Base-by-base conservation (phyloP, 2,888 invertebrate species). In the Scelioninae gen. 1 region DNA sequence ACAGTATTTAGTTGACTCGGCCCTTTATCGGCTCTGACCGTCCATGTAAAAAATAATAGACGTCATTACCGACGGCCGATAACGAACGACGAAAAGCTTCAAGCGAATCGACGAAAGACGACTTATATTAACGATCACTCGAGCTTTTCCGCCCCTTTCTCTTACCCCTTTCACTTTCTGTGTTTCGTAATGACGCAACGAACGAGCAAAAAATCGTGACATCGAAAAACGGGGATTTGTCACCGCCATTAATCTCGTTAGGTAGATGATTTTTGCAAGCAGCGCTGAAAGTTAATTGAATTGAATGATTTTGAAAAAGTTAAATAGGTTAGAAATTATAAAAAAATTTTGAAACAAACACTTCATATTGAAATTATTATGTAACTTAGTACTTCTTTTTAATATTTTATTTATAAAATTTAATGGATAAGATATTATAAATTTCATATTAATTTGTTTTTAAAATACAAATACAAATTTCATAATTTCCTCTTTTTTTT, bases 1-100 rank as follows among this genome's bases (percentile, higher is more conserved):
- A 29, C 53, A 16, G 32, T 32, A 40, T 51, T 60, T 34, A 32
- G 51, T 45, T 8, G 45, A 40, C 31, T 9, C 15, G 23, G 51
- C 62, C 51, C 68, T 62, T 78, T 49, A 66, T 77, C 79, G 79
- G 49, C 62, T 45, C 82, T 83, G 85, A 82, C 76, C 68, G 34
- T 63, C 77, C 72, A 84, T 74, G 86, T 86, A 89, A 90, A 90
- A 90, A 90, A 88, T 89, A 88, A 88, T 89, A 87, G 88, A 88
- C 87, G 87, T 90, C 89, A 88, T 90, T 90, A 90, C 86, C 85
- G 86, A 85, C 83, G 78, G 83, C 77, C 86, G 88, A 90, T 90
- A 90, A 89, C 88, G 88, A 88, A 83, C 83, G 82, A 75, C 78
- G 43, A 47, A 49, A 32, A 75, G 62, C 32, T 49, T 56, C 58